Conservation (phyloP, 2,888 invertebrate genomes). For the Ashinkailepas kermadecensis region DNA sequence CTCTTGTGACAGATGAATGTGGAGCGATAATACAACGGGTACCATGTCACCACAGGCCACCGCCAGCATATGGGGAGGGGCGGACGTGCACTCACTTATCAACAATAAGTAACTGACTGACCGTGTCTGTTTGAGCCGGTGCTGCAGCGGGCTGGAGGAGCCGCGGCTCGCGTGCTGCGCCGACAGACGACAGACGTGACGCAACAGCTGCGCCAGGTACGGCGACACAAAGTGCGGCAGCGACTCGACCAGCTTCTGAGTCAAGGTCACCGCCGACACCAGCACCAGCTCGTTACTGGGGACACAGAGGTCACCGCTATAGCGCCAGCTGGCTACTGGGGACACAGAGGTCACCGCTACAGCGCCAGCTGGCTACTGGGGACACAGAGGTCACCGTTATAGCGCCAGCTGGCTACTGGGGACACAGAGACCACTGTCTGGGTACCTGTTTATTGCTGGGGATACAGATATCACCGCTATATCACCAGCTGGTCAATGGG, state of each 20-base stretch:
- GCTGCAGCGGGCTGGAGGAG: slow-evolving; percentile 51
- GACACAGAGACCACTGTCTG: too few species aligned
- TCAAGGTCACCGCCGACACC: slow-evolving; percentile 66
- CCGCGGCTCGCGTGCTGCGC: slow-evolving; percentile 35
- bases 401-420: too few species aligned
- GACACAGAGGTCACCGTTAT: too few species aligned
- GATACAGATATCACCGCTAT: too few species aligned
- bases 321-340: not conserved
- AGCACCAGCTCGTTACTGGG: slow-evolving; percentile 44
- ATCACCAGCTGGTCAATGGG: too few species aligned
- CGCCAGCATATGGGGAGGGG: too few species aligned
- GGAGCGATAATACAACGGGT: too few species aligned
- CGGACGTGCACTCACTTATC: too few species aligned
- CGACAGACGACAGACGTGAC: slow-evolving; percentile 34
- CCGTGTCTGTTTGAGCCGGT: slow-evolving; percentile 1
- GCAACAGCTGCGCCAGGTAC: slow-evolving; percentile 64
- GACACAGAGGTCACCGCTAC: too few species aligned
- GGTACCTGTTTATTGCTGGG: too few species aligned
- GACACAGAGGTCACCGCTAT: not conserved
- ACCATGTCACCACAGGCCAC: too few species aligned
- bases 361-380: slow-evolving; percentile 37
- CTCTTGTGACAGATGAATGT: too few species aligned
- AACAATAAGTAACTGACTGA: not conserved
- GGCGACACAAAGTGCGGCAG: slow-evolving; percentile 76
- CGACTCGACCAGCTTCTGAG: slow-evolving; percentile 73